Evolutionary conservation across 64 coral and sea anemone genomes (phyloP).

Genomic region (Actinia equina): DNA sequence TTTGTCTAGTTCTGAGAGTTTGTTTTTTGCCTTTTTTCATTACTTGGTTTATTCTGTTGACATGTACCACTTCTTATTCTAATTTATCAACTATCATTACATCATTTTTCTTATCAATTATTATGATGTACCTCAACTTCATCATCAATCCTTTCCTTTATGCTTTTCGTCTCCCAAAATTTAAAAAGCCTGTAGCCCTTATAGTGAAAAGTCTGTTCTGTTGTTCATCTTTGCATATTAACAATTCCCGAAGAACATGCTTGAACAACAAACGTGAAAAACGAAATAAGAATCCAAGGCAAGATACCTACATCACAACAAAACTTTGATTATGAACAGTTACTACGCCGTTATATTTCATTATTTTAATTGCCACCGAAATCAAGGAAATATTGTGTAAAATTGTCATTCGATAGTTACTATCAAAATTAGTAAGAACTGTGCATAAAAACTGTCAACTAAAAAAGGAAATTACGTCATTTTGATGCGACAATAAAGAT

Average conservation of each 20-base stretch:
- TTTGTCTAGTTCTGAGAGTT: not conserved
- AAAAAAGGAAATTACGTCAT: no score
- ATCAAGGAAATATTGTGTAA: no score
- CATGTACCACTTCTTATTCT: not conserved
- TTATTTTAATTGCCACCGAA: no score
- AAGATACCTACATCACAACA: not conserved
- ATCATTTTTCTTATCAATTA: not conserved
- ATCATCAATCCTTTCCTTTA: no score
- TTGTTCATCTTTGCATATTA: not conserved
- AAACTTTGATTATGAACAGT: no score
- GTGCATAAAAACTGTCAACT: no score
- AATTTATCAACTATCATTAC: not conserved
- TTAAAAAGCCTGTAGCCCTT: not conserved
- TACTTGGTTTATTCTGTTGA: not conserved
- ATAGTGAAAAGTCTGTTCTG: not conserved
- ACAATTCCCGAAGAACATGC: not conserved
- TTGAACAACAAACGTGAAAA: not conserved
- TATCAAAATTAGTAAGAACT: no score
- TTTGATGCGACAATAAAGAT: no score
- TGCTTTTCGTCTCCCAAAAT: constrained; percentile 10
- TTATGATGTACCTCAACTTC: not conserved
- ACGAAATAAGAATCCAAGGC: not conserved
- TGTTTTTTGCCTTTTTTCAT: not conserved
- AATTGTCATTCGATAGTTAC: no score
- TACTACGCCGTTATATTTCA: no score